These are phyloP conservation scores for Magallana nippona DNA, from an alignment of 2,888 invertebrate species.

Conservation along the genomic window DNA sequence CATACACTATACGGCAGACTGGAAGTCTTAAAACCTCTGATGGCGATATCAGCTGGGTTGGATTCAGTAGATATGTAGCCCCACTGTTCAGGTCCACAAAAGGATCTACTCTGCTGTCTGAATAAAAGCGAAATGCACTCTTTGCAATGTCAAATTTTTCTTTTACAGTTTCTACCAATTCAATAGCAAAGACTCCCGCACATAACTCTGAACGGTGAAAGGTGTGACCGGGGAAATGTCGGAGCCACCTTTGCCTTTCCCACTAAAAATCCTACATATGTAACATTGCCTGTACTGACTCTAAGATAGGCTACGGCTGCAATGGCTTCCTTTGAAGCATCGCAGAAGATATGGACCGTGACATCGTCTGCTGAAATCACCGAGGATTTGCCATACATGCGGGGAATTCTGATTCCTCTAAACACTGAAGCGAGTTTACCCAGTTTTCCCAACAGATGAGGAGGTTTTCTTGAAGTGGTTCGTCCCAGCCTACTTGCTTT, in stretches of 20 bases:
- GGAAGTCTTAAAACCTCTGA: conserved; percentile 33
- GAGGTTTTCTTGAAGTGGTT: no score
- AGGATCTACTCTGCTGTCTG: conserved; percentile 53
- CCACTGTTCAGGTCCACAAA: conserved; percentile 52
- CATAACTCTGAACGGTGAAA: no score
- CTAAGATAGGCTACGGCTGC: conserved; percentile 50
- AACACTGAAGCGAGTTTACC: no score
- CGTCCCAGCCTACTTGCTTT: no score
- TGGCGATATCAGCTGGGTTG: conserved; percentile 53
- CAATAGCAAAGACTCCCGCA: no score
- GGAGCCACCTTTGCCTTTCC: no score
- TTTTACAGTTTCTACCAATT: no score
- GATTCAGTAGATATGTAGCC: conserved; percentile 43
- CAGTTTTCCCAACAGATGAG: no score
- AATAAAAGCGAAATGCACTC: conserved; percentile 42
- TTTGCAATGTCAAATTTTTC: no score
- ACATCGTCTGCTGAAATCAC: neutral
- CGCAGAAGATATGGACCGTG: conserved; percentile 54
- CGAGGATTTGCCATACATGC: conserved; percentile 42
- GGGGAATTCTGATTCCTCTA: conserved; percentile 34
- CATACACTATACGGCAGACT: conserved; percentile 42
- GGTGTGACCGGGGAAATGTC: no score
- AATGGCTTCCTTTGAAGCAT: conserved; percentile 62
- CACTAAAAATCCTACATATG: no score
- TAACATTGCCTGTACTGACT: no score